Evolutionary conservation across 2,888 invertebrate genomes (phyloP).

Genomic region (Spisula subtruncata): DNA sequence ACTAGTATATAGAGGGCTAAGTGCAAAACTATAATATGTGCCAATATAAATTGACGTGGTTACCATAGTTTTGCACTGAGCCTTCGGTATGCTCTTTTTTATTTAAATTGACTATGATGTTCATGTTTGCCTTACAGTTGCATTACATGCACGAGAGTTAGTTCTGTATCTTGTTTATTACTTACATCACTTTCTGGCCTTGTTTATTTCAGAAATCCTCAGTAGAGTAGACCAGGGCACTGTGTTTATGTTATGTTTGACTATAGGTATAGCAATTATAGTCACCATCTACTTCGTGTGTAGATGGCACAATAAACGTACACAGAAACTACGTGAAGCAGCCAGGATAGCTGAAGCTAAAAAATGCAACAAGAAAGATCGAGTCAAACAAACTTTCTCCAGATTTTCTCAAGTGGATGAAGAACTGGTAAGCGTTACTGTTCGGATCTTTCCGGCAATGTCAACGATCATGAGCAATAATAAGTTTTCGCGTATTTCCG

Average conservation of each 20-base stretch:
- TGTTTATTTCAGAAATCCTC: constrained; percentile 23
- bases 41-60: too few species aligned
- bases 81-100: too few species aligned
- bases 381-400: constrained; percentile 59
- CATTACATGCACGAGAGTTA: too few species aligned
- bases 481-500: too few species aligned
- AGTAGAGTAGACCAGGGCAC: constrained; percentile 56
- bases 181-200: not conserved
- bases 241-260: constrained; percentile 58
- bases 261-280: constrained; percentile 22
- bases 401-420: constrained; percentile 66
- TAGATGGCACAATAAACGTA: constrained; percentile 43
- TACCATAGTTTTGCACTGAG: too few species aligned
- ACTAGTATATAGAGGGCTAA: too few species aligned
- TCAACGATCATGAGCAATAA: too few species aligned
- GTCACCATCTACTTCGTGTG: constrained; percentile 53
- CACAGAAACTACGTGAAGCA: not conserved
- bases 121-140: too few species aligned
- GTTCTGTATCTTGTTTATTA: too few species aligned
- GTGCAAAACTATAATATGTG: too few species aligned
- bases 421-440: constrained; percentile 45
- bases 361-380: not conserved
- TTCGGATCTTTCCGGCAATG: too few species aligned
- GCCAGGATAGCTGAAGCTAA: not conserved
- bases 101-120: too few species aligned